A percentile compares a stretch with the other conserved stretches of the same genome.
Evolutionary conservation across 2,113 vertebrate species (phyloP).

Genomic region (Pelodiscus sinensis): DNA sequence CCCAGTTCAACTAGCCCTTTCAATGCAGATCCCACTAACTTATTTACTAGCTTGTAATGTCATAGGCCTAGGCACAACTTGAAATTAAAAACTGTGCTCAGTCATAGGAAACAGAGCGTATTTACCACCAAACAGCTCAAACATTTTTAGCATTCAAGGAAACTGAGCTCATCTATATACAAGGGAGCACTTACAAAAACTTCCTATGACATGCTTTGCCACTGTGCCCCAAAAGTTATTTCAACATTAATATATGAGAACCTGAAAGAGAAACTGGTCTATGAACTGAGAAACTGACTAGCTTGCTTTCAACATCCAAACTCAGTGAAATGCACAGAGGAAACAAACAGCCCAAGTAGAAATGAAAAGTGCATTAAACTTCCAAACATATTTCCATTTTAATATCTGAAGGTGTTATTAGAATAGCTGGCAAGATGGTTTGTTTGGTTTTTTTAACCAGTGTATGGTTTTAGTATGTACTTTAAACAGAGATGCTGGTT

Average conservation of each 20-base stretch:
- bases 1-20: background rate
- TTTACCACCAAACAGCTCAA: background rate
- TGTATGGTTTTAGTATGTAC: background rate
- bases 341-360: background rate
- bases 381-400: slow-evolving; percentile 10
- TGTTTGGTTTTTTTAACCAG: slow-evolving; percentile 4
- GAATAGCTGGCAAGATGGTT: background rate
- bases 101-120: background rate
- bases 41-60: background rate
- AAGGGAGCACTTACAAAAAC: background rate
- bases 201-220: background rate
- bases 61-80: background rate
- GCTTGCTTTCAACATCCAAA: background rate
- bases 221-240: slow-evolving; percentile 19
- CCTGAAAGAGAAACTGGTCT: slow-evolving; percentile 13
- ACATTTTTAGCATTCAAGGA: background rate
- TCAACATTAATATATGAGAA: slow-evolving; percentile 38
- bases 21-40: background rate
- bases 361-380: background rate
- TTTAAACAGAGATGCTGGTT: background rate
- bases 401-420: background rate
- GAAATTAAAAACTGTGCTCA: background rate
- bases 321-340: background rate
- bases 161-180: background rate
- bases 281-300: background rate